Base-by-base conservation (phyloP, 1,140 invertebrate species). In the Phymastichus coffea region DNA sequence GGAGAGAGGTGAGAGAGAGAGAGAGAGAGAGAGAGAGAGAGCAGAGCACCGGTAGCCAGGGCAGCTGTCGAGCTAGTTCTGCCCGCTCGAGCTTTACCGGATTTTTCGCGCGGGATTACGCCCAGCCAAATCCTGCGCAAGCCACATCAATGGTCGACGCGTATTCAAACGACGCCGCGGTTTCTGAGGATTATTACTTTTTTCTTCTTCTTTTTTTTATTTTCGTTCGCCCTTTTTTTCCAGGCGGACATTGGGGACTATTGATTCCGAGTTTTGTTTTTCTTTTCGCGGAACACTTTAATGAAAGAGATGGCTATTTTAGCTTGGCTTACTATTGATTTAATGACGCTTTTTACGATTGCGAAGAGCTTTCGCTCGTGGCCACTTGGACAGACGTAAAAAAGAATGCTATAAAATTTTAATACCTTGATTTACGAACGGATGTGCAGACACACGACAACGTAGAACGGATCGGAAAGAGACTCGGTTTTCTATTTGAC, bases 121-220 rank as follows among this genome's bases (percentile, higher is more conserved):
- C n/a, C 10, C 15, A 25, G 2, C 15, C 6, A 30, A 41, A 49
- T 33, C 20, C 23, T 47, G 22, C 10, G 10, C 14, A 41, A 22
- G 15, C 14, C 17, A 48, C 28, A 51, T 58, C 52, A 58, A 58
- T 58, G 35, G 46, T 23, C 38, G 4, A n/a, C n/a, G 19, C 19
- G 37, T 40, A 40, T 49, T 57, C 25, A 35, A 35, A 26, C 28
- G 44, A 22, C 25, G 14, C 30, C n/a, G 4, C 20, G 4, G 23
- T n/a, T 22, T 14, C 41, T 20, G 41, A 25, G 19, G 22, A 22
- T 44, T 14, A n/a, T n/a, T n/a, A n/a, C n/a, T n/a, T n/a, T n/a
- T n/a, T n/a, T n/a, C n/a, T n/a, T n/a, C n/a, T n/a, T n/a, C n/a
- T n/a, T n/a, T n/a, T n/a, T n/a, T n/a, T n/a, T n/a, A 2, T 44